These are phyloP conservation scores for Bellardia bayeri DNA, from an alignment of 2,888 invertebrate genomes.

Conservation along the genomic window DNA sequence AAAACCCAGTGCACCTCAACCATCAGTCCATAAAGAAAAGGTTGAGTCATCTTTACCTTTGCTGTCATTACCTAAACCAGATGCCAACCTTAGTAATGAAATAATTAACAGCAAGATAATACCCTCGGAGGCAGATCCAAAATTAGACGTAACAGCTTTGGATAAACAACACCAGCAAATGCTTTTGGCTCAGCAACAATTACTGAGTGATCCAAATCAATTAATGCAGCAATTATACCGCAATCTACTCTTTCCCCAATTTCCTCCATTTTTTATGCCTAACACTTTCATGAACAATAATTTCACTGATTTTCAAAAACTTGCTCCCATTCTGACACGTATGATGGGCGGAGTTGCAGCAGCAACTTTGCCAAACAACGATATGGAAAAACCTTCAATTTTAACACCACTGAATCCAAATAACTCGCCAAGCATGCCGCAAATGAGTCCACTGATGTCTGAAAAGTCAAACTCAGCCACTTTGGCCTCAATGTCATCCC, in stretches of 20 bases:
- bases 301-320: conserved; percentile 87
- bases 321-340: conserved; percentile 83
- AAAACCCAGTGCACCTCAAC: conserved; percentile 85
- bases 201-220: conserved; percentile 84
- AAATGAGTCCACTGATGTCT: conserved; percentile 74
- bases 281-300: conserved; percentile 85
- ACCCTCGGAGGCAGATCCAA: conserved; percentile 67
- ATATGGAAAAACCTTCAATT: conserved; percentile 63
- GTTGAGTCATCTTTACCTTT: conserved; percentile 29
- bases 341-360: conserved; percentile 75
- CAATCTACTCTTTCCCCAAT: conserved; percentile 86
- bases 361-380: conserved; percentile 49
- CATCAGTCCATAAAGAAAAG: conserved; percentile 48
- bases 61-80: conserved; percentile 76
- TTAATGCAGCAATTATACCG: conserved; percentile 87
- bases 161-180: conserved; percentile 86
- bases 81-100: conserved; percentile 85
- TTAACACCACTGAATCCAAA: conserved; percentile 45
- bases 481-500: conserved; percentile 74
- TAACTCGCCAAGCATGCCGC: conserved; percentile 63
- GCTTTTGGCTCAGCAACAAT: conserved; percentile 87
- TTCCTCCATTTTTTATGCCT: conserved; percentile 88
- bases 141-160: conserved; percentile 82
- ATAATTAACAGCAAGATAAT: conserved; percentile 30
- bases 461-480: conserved; percentile 72